These are phyloP conservation scores for Rhinichthys osculus DNA, from an alignment of 2,797 vertebrate species.

Conservation along the genomic window DNA sequence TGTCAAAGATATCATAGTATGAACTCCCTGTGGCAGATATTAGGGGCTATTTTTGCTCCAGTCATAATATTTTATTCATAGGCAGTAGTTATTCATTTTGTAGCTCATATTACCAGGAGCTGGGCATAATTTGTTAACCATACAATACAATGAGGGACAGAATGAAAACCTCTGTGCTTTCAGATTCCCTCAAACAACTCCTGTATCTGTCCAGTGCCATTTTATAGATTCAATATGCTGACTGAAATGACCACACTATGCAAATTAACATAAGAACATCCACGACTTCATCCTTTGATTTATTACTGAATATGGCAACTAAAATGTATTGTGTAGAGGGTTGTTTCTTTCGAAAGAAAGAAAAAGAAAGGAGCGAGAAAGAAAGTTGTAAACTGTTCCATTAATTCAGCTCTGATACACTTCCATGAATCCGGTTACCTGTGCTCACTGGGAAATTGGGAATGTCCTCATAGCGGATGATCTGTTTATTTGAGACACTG, in stretches of 20 bases:
- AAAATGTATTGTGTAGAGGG: neutral
- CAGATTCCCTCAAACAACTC: conserved; percentile 17
- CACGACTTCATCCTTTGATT: neutral
- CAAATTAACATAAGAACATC: conserved; percentile 6
- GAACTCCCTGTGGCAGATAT: conserved; percentile 62
- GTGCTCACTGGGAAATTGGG: conserved; percentile 79
- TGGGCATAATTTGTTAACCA: conserved; percentile 59
- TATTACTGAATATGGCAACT: neutral
- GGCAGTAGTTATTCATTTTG: conserved; percentile 61
- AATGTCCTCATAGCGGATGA: conserved; percentile 75
- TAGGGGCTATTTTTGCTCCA: conserved; percentile 65
- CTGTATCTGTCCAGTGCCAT: neutral
- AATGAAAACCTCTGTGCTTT: conserved; percentile 38
- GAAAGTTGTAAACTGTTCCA: neutral
- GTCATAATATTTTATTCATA: conserved; percentile 67
- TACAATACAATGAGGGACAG: conserved; percentile 49
- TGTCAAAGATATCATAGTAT: conserved; percentile 62
- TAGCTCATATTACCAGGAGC: conserved; percentile 54
- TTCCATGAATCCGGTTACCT: conserved; percentile 59
- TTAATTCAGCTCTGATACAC: neutral
- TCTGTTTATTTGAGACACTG: conserved; percentile 66
- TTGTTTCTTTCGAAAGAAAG: too few relatives aligned
- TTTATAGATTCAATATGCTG: neutral
- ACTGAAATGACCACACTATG: conserved; percentile 8
- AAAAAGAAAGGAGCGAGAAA: neutral